These are phyloP conservation scores for Raja brachyura DNA, from an alignment of 2,113 vertebrate species.

Conservation along the genomic window DNA sequence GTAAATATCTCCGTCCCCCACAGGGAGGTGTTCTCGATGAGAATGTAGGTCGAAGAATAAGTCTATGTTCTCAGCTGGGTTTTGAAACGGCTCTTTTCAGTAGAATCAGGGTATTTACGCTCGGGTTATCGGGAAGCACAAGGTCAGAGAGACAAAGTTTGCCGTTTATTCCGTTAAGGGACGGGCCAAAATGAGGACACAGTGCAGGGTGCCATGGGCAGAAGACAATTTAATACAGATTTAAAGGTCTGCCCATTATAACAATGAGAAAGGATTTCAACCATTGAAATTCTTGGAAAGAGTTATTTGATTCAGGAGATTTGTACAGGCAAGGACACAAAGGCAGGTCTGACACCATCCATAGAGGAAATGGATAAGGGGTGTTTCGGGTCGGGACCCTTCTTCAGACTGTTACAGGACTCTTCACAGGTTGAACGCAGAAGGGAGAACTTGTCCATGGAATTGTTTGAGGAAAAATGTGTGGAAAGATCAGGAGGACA, in stretches of 20 bases:
- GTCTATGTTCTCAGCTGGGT: not conserved
- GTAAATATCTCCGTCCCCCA: not conserved
- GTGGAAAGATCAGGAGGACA: not conserved
- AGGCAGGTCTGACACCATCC: too few relatives aligned
- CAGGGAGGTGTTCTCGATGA: not conserved
- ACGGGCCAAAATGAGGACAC: not conserved
- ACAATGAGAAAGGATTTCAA: not conserved
- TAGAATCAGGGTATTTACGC: not conserved
- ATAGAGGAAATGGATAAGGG: too few relatives aligned
- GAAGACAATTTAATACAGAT: not conserved
- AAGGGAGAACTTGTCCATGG: not conserved
- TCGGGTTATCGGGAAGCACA: not conserved
- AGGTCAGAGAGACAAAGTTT: not conserved
- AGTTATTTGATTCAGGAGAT: not conserved
- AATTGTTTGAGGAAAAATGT: not conserved
- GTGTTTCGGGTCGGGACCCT: too few relatives aligned
- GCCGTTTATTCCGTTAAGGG: not conserved
- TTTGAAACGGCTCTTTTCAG: not conserved
- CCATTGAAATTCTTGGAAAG: not conserved
- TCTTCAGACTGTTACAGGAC: not conserved
- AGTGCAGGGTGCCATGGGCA: not conserved
- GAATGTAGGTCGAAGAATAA: conserved; percentile 1
- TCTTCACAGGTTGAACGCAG: not conserved
- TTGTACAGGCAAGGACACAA: not conserved
- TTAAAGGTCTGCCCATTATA: not conserved